Percentiles rank a stretch among this genome's conserved stretches.
phyloP scores from a whole-genome alignment of 2,113 vertebrate species.

The Ptychochromis oligacanthus region DNA sequence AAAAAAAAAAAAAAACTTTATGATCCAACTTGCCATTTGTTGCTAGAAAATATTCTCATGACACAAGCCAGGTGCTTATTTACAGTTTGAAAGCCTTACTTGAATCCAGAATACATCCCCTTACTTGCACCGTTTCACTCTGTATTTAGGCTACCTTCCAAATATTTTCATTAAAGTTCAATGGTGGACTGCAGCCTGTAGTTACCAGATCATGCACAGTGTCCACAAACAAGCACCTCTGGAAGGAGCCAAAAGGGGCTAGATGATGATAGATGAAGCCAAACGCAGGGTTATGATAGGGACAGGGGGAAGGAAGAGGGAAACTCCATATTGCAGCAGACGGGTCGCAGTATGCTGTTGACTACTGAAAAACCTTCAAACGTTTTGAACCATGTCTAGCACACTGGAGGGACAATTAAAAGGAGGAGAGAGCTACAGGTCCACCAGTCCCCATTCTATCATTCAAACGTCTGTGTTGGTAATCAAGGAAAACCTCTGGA shows the following conservation, averaged over 20 bases:
- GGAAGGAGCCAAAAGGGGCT: background rate
- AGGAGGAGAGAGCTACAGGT: conserved; percentile 10
- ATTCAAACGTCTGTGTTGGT: conserved; percentile 57
- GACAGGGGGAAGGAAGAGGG: background rate
- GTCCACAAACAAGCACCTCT: conserved; percentile 29
- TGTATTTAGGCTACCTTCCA: background rate
- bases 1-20: background rate
- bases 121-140: conserved; percentile 33
- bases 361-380: conserved; percentile 13
- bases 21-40: background rate
- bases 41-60: conserved; percentile 21
- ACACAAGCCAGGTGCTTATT: conserved; percentile 23
- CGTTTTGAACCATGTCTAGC: background rate
- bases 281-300: conserved; percentile 29
- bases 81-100: conserved; percentile 29
- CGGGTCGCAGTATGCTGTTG: background rate
- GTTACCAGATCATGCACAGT: conserved; percentile 22
- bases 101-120: conserved; percentile 54
- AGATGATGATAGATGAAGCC: conserved; percentile 15
- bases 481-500: conserved; percentile 61
- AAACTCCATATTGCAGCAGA: background rate
- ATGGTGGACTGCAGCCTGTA: conserved; percentile 17
- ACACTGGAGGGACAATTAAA: conserved; percentile 5
- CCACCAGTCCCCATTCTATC: conserved; percentile 43
- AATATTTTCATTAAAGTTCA: conserved; percentile 32